Conservation (phyloP, 2,113 vertebrate genomes). For the Xiphias gladius region DNA sequence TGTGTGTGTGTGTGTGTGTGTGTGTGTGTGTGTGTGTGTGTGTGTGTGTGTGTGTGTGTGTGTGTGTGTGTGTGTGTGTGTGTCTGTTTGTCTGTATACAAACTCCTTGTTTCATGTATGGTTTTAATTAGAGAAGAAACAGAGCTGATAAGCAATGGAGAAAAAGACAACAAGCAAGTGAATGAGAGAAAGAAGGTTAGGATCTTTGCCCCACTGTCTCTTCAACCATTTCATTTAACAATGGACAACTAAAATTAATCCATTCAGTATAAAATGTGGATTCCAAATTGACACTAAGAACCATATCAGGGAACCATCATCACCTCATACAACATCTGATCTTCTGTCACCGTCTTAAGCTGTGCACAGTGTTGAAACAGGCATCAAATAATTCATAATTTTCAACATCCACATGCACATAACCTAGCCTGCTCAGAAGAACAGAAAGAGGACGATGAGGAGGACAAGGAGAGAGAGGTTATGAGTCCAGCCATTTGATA, state of each 20-base stretch:
- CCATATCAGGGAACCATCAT: slow-evolving; percentile 11
- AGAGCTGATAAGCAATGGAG: slow-evolving; percentile 86
- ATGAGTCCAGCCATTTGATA: slow-evolving; percentile 60
- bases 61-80: slow-evolving; percentile 23
- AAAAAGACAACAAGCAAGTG: slow-evolving; percentile 50
- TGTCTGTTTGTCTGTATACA: slow-evolving; percentile 55
- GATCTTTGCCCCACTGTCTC: slow-evolving; percentile 50
- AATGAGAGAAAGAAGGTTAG: slow-evolving; percentile 62
- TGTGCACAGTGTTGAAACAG: not conserved
- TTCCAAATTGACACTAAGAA: slow-evolving; percentile 26
- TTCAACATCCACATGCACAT: not conserved
- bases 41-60: not conserved
- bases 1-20: slow-evolving; percentile 13
- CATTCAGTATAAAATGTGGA: slow-evolving; percentile 38
- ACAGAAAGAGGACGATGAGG: slow-evolving; percentile 10
- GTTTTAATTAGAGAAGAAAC: slow-evolving; percentile 95
- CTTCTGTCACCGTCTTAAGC: not conserved
- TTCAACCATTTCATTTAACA: slow-evolving; percentile 58
- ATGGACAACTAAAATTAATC: slow-evolving; percentile 52
- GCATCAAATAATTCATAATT: not conserved
- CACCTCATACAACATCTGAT: not conserved
- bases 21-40: slow-evolving; percentile 11
- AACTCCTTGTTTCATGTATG: slow-evolving; percentile 86
- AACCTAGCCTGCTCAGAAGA: not conserved
- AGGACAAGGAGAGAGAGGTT: slow-evolving; percentile 34